Base-by-base conservation (phyloP, 2,888 invertebrate species). In the Trileptium ribeirensis region DNA sequence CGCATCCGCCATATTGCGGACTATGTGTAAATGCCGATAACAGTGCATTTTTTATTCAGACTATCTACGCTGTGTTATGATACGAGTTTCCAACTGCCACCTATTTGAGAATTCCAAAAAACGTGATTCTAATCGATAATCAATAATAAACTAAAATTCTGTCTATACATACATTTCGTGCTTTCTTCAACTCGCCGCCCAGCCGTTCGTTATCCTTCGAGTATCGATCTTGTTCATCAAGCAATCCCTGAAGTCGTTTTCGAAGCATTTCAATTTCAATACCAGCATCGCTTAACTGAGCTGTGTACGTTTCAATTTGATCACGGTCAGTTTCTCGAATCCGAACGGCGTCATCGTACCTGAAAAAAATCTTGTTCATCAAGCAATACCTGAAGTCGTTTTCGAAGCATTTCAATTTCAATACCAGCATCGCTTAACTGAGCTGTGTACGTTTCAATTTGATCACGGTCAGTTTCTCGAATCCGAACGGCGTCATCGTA, bases 341-440 rank as follows among this genome's bases (percentile, higher is more conserved):
- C 29, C 84, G 83, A 51, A 86, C 84, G 3, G 87, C 87, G 40
- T 89, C 89, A 64, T 89, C 87, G 67, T 86, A 85, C 80, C 89
- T 89, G 81, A 29, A 82, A 74, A 78, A 67, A n/a, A 31, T 84
- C 83, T 37, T 88, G 84, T 83, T 90, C 89, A 37, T 84, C 84
- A 83, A 89, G 88, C 83, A 89, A 84, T 37, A 86, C 86, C 79
- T 89, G 88, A 79, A 89, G 84, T 67, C 88, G 85, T 3, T 89
- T 84, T 33, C 89, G 86, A 79, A 89, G 85, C 84, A 90, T 87
- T 83, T 87, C 88, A 84, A 91, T 87, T 85, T 91, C 91, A 67
- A 89, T 88, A 84, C 90, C 90, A 79, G 87, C 84, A 80, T 89
- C 89, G 80, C 89, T 87, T n/a, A 90, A 84, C 82, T 89, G 89